A percentile compares a stretch with the other conserved stretches of the same genome.
phyloP scores from a whole-genome alignment of 2,888 invertebrate species.

The Pheosia tremula region DNA sequence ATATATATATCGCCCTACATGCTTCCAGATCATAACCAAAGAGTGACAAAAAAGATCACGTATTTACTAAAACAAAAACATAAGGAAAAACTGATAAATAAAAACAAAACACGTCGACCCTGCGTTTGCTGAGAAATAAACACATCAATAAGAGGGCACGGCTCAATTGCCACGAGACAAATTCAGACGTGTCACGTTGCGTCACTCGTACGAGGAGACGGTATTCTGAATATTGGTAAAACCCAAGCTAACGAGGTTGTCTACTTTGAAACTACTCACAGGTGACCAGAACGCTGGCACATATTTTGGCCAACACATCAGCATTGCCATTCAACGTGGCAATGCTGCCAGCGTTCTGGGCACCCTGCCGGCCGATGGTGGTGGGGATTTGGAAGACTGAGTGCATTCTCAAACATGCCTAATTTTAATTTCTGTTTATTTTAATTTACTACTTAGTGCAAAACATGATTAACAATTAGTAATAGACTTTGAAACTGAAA shows the following conservation, averaged over 20 bases:
- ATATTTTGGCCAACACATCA: no score
- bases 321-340: no score
- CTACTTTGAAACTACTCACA: neutral
- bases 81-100: neutral
- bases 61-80: neutral
- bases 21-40: no score
- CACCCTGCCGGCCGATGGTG: no score
- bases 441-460: no score
- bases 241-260: neutral
- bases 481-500: neutral
- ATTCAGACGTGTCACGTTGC: slow-evolving; percentile 19
- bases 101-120: neutral
- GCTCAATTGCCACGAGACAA: slow-evolving; percentile 24
- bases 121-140: slow-evolving; percentile 20
- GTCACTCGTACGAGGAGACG: neutral
- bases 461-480: no score
- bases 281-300: no score
- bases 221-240: slow-evolving; percentile 1
- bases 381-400: no score
- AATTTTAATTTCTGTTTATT: no score
- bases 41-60: neutral
- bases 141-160: slow-evolving; percentile 18
- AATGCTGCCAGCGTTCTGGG: no score
- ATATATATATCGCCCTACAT: no score
- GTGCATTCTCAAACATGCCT: no score